A percentile compares a stretch with the other conserved stretches of the same genome.
These are phyloP conservation scores for Bolinopsis microptera DNA, from an alignment of 37 sponge, comb jelly and placozoan species.

Conservation along the genomic window DNA sequence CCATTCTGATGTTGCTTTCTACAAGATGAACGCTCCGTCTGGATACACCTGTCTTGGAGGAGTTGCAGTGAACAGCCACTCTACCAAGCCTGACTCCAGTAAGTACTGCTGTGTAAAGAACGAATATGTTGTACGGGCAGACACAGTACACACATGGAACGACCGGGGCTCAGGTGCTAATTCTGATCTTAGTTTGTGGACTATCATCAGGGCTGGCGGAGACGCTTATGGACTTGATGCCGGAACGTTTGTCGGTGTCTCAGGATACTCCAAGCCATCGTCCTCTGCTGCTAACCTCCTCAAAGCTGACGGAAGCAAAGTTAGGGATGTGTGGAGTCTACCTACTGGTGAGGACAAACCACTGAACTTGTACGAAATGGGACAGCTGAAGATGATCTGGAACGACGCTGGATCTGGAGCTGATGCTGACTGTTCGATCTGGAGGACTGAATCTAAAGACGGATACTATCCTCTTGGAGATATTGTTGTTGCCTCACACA, in stretches of 20 bases:
- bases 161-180: neutral
- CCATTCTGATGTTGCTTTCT: neutral
- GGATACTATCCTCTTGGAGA: constrained; percentile 8
- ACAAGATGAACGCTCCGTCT: neutral
- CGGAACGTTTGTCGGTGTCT: neutral
- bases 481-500: neutral
- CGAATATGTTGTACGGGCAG: neutral
- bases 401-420: neutral
- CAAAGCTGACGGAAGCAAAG: neutral
- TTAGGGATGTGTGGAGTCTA: neutral
- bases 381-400: neutral
- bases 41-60: constrained; percentile 13
- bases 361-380: neutral
- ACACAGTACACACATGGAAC: neutral
- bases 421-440: neutral
- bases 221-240: neutral
- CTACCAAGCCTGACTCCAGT: neutral
- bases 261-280: neutral
- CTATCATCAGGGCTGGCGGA: neutral
- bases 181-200: neutral
- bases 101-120: constrained; percentile 12
- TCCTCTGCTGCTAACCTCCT: neutral
- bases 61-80: neutral
- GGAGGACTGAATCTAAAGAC: neutral
- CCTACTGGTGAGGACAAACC: neutral